phyloP scores from a whole-genome alignment of 2,113 vertebrate genomes.

The Engystomops pustulosus region DNA sequence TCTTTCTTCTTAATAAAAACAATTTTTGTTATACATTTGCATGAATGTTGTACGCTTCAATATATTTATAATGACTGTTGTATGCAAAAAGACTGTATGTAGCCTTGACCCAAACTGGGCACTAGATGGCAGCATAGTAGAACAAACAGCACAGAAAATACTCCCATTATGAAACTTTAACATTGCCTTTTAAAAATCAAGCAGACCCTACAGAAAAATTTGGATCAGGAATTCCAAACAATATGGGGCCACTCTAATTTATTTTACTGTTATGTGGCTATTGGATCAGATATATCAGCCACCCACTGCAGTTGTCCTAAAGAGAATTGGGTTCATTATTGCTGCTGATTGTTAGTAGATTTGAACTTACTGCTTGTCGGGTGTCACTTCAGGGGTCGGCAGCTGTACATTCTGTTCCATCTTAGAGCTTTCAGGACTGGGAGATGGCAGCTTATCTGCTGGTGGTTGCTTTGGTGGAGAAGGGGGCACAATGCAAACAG shows the following conservation, averaged over 20 bases:
- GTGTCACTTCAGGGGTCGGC: not conserved
- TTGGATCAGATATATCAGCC: no score
- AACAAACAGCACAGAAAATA: not conserved
- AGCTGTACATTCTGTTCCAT: not conserved
- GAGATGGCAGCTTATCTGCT: fast-evolving
- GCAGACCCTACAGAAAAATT: not conserved
- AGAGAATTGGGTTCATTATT: not conserved
- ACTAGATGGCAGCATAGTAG: not conserved
- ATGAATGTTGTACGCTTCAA: no score
- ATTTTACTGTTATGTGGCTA: no score
- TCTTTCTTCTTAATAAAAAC: no score
- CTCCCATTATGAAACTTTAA: no score
- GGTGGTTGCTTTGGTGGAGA: slow-evolving; percentile 32
- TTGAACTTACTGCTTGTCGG: slow-evolving; percentile 16
- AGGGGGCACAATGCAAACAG: slow-evolving; percentile 42
- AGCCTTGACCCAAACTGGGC: not conserved
- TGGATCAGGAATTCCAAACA: no score
- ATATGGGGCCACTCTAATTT: no score
- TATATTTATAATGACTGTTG: no score
- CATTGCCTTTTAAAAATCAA: no score
- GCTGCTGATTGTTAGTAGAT: not conserved
- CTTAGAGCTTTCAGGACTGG: not conserved
- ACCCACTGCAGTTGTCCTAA: no score
- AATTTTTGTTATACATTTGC: no score
- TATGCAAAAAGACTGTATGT: no score